Evolutionary conservation across 2,797 vertebrate genomes (phyloP).

Genomic region (Okamejei kenojei): DNA sequence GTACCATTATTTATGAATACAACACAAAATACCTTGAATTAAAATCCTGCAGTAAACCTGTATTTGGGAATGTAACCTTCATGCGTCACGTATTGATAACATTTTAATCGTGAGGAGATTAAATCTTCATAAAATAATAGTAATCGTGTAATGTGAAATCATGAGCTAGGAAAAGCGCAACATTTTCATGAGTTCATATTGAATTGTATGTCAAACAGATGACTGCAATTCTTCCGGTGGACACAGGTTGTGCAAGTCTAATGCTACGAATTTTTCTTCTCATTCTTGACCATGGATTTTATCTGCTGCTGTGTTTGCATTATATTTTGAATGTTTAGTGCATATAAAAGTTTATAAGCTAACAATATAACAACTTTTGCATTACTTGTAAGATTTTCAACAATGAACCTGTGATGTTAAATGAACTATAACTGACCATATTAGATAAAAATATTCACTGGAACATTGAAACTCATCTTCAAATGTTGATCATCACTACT

Average conservation of each 20-base stretch:
- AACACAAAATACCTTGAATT: background rate
- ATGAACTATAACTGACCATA: background rate
- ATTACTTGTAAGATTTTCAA: background rate
- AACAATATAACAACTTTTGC: background rate
- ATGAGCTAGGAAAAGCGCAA: background rate
- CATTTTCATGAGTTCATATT: constrained; percentile 2
- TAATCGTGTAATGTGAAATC: background rate
- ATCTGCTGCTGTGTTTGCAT: background rate
- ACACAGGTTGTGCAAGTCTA: background rate
- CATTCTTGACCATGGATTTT: background rate
- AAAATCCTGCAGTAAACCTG: background rate
- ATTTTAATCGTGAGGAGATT: background rate
- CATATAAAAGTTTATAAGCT: background rate
- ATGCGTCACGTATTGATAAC: background rate
- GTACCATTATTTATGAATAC: background rate
- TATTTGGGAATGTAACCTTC: background rate
- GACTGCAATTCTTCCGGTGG: background rate
- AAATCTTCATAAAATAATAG: background rate
- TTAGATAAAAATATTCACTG: background rate
- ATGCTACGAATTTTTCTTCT: background rate
- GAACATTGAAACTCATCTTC: background rate
- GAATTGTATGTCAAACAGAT: background rate
- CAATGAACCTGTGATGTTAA: background rate
- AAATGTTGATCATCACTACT: background rate
- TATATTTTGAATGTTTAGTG: background rate